Conservation (phyloP, 2,888 invertebrate species). For the Euclidia mi region DNA sequence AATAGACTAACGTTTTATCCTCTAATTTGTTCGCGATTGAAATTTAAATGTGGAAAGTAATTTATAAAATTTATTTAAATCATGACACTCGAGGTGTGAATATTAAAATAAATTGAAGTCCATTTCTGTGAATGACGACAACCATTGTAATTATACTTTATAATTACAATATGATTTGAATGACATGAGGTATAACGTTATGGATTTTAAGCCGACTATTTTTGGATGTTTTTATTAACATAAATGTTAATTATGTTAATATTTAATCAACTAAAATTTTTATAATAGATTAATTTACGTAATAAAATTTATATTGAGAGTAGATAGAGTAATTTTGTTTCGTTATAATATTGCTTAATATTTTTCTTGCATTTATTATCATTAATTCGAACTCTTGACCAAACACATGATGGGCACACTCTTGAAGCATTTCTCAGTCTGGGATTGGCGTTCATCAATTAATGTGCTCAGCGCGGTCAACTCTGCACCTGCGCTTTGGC, state of each 20-base stretch:
- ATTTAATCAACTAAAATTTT: too few species aligned
- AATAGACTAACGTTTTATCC: constrained; percentile 20
- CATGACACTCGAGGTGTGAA: constrained; percentile 42
- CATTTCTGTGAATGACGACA: constrained; percentile 32
- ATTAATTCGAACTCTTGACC: too few species aligned
- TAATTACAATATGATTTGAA: constrained; percentile 7
- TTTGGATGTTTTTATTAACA: neutral
- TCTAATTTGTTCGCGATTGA: constrained; percentile 32
- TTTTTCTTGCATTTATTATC: too few species aligned
- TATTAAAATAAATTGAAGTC: constrained; percentile 39
- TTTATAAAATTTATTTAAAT: constrained; percentile 47
- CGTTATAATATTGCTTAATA: too few species aligned
- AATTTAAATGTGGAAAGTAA: constrained; percentile 44
- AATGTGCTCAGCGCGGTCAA: too few species aligned
- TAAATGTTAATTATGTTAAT: neutral
- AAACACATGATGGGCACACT: too few species aligned
- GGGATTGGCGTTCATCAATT: too few species aligned
- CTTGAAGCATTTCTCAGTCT: too few species aligned
- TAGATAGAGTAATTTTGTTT: too few species aligned
- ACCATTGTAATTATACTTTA: constrained; percentile 31
- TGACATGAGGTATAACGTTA: neutral
- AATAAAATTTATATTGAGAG: too few species aligned
- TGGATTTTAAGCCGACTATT: neutral
- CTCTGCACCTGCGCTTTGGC: too few species aligned
- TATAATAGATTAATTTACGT: too few species aligned